Percentiles rank a stretch among this genome's conserved stretches.
phyloP scores from a whole-genome alignment of 1,140 invertebrate species.

The Melitaea cinxia region DNA sequence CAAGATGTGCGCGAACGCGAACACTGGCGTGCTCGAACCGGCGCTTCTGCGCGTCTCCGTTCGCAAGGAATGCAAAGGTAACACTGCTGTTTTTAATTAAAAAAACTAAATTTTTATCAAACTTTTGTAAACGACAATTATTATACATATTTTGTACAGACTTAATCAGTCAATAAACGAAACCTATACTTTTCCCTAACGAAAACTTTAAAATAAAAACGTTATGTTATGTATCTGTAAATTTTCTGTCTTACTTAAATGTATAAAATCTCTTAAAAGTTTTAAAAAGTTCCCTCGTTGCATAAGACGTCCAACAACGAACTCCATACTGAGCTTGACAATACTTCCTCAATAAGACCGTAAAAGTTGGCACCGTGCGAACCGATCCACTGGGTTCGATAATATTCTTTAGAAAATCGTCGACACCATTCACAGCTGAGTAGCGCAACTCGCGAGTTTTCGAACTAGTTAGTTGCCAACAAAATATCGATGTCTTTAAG shows the following conservation, averaged over 20 bases:
- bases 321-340: not conserved
- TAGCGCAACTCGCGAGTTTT: not conserved
- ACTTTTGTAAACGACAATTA: no score
- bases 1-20: constrained; percentile 98
- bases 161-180: not conserved
- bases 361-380: constrained; percentile 13
- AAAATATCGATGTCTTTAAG: not conserved
- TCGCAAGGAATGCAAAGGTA: constrained; percentile 92
- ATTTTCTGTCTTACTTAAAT: not conserved
- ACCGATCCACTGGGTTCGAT: not conserved
- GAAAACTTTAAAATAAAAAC: not conserved
- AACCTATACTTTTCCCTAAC: not conserved
- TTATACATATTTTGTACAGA: no score
- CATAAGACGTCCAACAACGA: not conserved
- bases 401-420: constrained; percentile 8
- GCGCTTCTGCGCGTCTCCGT: constrained; percentile 96
- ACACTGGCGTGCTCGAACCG: constrained; percentile 95
- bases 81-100: no score
- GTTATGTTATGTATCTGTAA: no score
- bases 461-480: constrained; percentile 4
- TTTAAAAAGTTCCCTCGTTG: constrained; percentile 1
- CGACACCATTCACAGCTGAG: not conserved
- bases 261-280: not conserved
- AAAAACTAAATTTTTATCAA: no score
- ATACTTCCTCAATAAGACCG: not conserved